These are phyloP conservation scores for Choloepus didactylus DNA, from an alignment of 2,797 vertebrate genomes.

Conservation along the genomic window DNA sequence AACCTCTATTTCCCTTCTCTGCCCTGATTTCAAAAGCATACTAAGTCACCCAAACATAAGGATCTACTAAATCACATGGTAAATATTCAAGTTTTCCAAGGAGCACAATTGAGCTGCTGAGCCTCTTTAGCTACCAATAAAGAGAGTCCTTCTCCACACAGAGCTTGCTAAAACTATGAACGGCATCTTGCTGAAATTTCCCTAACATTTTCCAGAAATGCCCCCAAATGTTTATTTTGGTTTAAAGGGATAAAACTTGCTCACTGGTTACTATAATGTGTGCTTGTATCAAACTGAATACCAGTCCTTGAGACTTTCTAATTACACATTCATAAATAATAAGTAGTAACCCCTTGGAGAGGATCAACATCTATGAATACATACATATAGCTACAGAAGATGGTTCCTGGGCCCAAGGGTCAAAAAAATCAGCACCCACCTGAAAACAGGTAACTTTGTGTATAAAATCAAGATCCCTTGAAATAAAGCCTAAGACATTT, in stretches of 20 bases:
- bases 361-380: conserved; percentile 17
- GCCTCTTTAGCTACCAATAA: conserved; percentile 10
- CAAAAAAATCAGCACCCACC: background rate
- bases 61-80: conserved; percentile 10
- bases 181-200: conserved; percentile 66
- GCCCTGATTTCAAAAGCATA: conserved; percentile 60
- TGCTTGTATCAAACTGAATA: conserved; percentile 73
- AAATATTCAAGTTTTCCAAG: conserved; percentile 59
- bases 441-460: conserved; percentile 33
- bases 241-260: conserved; percentile 77
- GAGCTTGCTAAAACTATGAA: conserved; percentile 59
- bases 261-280: conserved; percentile 78
- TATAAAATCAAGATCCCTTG: conserved; percentile 30
- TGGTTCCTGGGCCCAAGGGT: background rate
- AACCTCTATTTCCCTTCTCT: conserved; percentile 63
- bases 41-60: conserved; percentile 51
- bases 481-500: conserved; percentile 50
- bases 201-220: conserved; percentile 81
- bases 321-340: conserved; percentile 62
- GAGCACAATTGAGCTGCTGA: conserved; percentile 49
- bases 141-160: conserved; percentile 64
- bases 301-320: conserved; percentile 60
- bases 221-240: conserved; percentile 68
- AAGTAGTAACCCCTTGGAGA: conserved; percentile 50
- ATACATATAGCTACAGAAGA: conserved; percentile 27